Evolutionary conservation across 2,113 vertebrate species (phyloP).

Genomic region (Eretmochelys imbricata): DNA sequence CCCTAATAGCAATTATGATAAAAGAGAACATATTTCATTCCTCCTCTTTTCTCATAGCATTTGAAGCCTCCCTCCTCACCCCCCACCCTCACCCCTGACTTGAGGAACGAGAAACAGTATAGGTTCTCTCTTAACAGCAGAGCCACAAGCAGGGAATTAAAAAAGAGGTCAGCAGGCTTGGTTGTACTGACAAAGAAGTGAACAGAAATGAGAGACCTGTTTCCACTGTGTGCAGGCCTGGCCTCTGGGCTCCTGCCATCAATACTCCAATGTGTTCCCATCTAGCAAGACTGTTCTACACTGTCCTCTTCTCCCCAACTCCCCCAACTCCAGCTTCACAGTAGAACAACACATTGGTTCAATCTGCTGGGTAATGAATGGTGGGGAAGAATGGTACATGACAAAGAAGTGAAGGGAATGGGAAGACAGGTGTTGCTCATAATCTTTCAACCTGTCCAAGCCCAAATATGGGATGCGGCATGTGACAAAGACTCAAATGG

Average conservation of each 20-base stretch:
- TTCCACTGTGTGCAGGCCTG: not conserved
- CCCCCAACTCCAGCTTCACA: not conserved
- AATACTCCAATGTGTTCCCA: not conserved
- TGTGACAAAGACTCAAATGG: not conserved
- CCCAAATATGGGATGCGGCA: not conserved
- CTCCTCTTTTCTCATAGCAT: not conserved
- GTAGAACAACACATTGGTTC: not conserved
- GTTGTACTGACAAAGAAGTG: not conserved
- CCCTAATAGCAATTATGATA: not conserved
- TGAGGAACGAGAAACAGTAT: not conserved
- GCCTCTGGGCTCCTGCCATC: not conserved
- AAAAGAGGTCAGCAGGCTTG: not conserved
- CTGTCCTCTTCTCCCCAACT: not conserved
- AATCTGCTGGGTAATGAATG: not conserved
- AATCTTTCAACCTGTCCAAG: not conserved
- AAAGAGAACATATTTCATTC: not conserved
- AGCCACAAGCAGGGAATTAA: not conserved
- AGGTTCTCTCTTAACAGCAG: not conserved
- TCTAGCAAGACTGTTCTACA: not conserved
- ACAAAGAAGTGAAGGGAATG: not conserved
- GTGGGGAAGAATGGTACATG: not conserved
- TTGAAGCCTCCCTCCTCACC: not conserved
- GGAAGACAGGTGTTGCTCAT: not conserved
- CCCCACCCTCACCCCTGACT: not conserved
- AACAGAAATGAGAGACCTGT: not conserved